These are phyloP conservation scores for Sesia apiformis DNA, from an alignment of 2,888 invertebrate genomes.

Conservation along the genomic window DNA sequence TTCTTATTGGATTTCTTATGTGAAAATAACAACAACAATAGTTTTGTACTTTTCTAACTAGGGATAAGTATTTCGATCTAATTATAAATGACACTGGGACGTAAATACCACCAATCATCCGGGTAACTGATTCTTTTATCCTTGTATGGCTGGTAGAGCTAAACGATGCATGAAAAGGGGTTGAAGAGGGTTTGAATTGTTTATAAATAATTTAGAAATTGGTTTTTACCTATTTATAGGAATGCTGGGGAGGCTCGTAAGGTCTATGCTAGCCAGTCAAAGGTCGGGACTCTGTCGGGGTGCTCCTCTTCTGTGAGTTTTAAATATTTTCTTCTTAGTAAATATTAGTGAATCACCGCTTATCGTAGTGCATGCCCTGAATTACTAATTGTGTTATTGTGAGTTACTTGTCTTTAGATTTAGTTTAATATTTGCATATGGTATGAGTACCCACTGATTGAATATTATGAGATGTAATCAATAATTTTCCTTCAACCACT, in stretches of 20 bases:
- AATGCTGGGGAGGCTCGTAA: conserved; percentile 70
- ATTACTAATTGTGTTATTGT: not conserved
- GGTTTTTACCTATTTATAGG: conserved; percentile 73
- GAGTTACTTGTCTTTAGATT: too few species aligned
- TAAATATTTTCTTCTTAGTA: too few species aligned
- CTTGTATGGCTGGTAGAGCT: conserved; percentile 31
- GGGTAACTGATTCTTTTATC: conserved; percentile 61
- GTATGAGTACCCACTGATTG: too few species aligned
- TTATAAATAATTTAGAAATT: conserved; percentile 55
- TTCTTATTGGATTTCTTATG: not conserved
- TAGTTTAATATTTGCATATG: too few species aligned
- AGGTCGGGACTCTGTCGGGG: conserved; percentile 79
- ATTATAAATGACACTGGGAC: conserved; percentile 63
- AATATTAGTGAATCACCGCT: not conserved
- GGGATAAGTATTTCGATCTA: not conserved
- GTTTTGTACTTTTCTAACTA: not conserved
- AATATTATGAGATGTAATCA: too few species aligned
- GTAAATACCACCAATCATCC: conserved; percentile 69
- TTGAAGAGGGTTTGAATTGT: conserved; percentile 23
- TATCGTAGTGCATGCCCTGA: not conserved
- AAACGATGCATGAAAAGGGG: conserved; percentile 51
- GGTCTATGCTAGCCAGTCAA: conserved; percentile 72
- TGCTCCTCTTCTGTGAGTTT: conserved; percentile 81
- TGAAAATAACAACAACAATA: not conserved
- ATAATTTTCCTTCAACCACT: too few species aligned